A percentile compares a stretch with the other conserved stretches of the same genome.
Evolutionary conservation across 2,888 invertebrate species (phyloP).

Genomic region (Agrochola circellaris): DNA sequence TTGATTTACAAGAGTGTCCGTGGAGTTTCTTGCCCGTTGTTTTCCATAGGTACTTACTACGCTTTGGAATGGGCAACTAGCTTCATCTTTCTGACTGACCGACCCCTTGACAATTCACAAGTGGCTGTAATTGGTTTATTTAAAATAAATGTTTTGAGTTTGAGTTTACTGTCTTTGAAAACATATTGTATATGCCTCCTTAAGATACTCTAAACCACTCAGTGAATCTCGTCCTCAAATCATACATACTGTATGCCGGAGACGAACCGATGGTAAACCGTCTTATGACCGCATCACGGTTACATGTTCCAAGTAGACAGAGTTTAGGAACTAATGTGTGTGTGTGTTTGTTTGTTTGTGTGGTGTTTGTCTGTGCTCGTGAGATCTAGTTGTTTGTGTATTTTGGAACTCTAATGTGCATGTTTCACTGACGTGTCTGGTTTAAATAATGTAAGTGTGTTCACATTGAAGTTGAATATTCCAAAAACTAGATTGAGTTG

Average conservation of each 20-base stretch:
- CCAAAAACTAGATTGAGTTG: constrained; percentile 4
- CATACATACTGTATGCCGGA: neutral
- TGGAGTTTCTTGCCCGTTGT: too few species aligned
- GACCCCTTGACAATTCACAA: too few species aligned
- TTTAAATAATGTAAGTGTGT: constrained; percentile 10
- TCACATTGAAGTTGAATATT: neutral
- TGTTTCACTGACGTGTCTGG: neutral
- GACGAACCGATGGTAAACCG: constrained; percentile 1
- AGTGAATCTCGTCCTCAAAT: neutral
- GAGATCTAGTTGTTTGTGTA: neutral
- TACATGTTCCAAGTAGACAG: neutral
- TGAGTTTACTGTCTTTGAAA: neutral
- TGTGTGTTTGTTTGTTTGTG: neutral
- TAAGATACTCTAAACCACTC: neutral
- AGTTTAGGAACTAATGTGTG: constrained; percentile 9
- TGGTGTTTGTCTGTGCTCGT: neutral
- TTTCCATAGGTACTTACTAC: too few species aligned
- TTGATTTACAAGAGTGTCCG: too few species aligned
- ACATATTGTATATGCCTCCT: too few species aligned
- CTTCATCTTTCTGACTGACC: too few species aligned
- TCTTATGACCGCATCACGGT: constrained; percentile 7
- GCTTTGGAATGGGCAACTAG: too few species aligned
- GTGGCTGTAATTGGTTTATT: too few species aligned
- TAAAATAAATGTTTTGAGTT: too few species aligned
- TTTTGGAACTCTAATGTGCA: constrained; percentile 8